Evolutionary conservation across 2,888 invertebrate genomes (phyloP).

Genomic region (Drosophila rellima): DNA sequence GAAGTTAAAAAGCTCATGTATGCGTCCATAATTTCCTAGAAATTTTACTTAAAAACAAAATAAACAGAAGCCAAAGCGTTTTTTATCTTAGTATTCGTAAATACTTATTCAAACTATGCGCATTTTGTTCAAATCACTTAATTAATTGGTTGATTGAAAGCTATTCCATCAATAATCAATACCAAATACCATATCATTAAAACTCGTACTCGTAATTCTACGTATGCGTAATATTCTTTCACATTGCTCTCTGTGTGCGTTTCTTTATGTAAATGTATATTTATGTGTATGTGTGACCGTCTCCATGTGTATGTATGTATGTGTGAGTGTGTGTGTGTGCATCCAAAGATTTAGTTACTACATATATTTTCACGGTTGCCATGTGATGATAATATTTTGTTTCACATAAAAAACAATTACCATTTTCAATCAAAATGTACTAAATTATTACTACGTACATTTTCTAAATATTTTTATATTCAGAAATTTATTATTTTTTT

Average conservation of each 20-base stretch:
- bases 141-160: constrained; percentile 74
- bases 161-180: constrained; percentile 62
- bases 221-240: constrained; percentile 59
- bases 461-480: not conserved
- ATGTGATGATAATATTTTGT: not conserved
- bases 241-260: constrained; percentile 59
- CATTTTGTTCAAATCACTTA: constrained; percentile 73
- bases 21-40: constrained; percentile 87
- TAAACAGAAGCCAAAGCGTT: constrained; percentile 63
- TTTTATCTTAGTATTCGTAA: constrained; percentile 78
- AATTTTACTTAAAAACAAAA: constrained; percentile 67
- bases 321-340: constrained; percentile 13
- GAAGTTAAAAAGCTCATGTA: constrained; percentile 99
- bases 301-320: not conserved
- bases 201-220: constrained; percentile 19
- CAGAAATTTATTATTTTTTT: no score
- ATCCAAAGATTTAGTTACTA: not conserved
- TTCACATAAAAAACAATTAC: not conserved
- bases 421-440: not conserved
- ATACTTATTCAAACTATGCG: constrained; percentile 72
- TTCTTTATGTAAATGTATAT: constrained; percentile 35
- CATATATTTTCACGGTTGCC: not conserved
- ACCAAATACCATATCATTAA: constrained; percentile 42
- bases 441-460: not conserved
- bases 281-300: not conserved